Evolutionary conservation across 2,797 vertebrate species (phyloP), one percentile per base, ranked within the genome.

Genomic region (Galagoides demidoff): DNA sequence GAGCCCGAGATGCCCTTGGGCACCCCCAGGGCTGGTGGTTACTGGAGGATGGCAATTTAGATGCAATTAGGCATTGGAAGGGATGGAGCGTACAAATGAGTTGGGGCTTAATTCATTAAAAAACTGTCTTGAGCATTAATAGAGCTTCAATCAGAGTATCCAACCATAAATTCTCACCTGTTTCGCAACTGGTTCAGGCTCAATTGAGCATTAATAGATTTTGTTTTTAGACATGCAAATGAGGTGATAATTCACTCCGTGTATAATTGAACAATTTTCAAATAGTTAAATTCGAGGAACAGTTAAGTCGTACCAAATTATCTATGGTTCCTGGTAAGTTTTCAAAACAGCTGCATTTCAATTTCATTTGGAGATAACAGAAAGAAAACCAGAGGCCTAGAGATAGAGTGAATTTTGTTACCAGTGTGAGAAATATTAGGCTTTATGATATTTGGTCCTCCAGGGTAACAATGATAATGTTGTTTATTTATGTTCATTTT

Each of bases 91-190:
- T 95, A 96, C 90, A 98, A 97, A 98, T 98, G 94, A 98, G 96
- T 94, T 86, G 92, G 90, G 91, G 90, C 95, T 98, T 98, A 97
- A 98, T 98, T 98, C 97, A 97, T 98, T 98, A 97, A 97, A 97
- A 97, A 96, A 9, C 74, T 49, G 91, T 98, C 97, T 96, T 95
- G 92, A 96, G 95, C 82, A 49, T 96, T 95, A 96, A 96, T 93
- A 96, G 94, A 89, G 84, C 97, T 97, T 98, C 95, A 93, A 39
- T 97, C 91, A 96, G 92, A 59, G 66, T 95, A 98, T 90, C 90
- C 95, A 97, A 92, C 93, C 97, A 94, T 98, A 98, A 97, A 98
- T 98, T 98, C 95, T 98, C 97, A 98, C 98, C 97, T 98, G 94
- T 96, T 98, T 96, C 83, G 90, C 96, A 85, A 96, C 92, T n/a